phyloP scores from a whole-genome alignment of 2,888 invertebrate species.

The Cloeon dipterum region DNA sequence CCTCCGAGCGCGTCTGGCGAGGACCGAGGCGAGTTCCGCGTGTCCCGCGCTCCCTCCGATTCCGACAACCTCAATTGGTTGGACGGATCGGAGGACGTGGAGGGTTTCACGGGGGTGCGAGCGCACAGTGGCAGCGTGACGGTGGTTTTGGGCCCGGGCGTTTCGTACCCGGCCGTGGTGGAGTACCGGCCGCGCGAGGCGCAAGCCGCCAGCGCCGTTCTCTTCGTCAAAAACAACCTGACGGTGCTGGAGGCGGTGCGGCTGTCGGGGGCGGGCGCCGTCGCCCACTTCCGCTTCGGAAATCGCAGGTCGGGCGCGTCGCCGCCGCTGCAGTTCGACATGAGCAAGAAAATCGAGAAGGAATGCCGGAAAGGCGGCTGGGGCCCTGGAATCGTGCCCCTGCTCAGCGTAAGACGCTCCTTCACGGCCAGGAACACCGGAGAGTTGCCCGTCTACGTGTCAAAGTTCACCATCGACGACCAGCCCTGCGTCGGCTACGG shows the following conservation, averaged over 20 bases:
- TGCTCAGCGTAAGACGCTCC: constrained; percentile 51
- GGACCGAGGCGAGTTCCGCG: constrained; percentile 7
- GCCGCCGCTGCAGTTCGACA: constrained; percentile 59
- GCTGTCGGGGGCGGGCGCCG: constrained; percentile 61
- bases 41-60: no score
- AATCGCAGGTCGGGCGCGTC: constrained; percentile 60
- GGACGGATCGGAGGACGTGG: no score
- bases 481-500: constrained; percentile 54
- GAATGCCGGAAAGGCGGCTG: constrained; percentile 25
- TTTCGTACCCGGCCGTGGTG: no score
- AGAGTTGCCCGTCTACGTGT: constrained; percentile 56
- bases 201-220: no score
- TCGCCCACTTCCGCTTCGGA: constrained; percentile 69
- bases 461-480: constrained; percentile 39
- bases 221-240: constrained; percentile 56
- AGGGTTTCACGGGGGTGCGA: no score
- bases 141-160: constrained; percentile 32
- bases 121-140: constrained; percentile 26
- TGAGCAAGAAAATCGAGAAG: constrained; percentile 36
- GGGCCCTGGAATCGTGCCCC: constrained; percentile 20
- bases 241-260: constrained; percentile 73
- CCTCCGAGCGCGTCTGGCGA: constrained; percentile 11
- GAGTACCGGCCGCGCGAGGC: no score
- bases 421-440: constrained; percentile 83
- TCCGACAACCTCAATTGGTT: no score